These are phyloP conservation scores for Zoanthus gigantus DNA, from an alignment of 92 coral and sea anemone species.

Conservation along the genomic window DNA sequence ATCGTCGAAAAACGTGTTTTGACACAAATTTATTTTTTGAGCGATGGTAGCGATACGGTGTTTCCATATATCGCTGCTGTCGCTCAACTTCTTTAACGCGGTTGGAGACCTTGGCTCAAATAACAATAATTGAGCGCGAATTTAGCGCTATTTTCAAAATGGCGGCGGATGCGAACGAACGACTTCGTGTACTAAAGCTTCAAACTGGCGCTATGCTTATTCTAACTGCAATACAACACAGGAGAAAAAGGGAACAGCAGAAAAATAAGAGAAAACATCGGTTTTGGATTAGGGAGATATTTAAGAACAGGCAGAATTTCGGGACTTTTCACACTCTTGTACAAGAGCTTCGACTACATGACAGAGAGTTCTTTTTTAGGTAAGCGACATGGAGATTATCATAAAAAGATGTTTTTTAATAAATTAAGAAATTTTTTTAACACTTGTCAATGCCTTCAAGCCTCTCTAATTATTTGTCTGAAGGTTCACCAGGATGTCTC, in stretches of 20 bases:
- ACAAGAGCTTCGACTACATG: slow-evolving; percentile 33
- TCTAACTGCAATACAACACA: slow-evolving; percentile 24
- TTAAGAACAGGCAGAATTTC: slow-evolving; percentile 11
- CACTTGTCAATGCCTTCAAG: slow-evolving; percentile 10
- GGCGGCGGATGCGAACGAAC: slow-evolving; percentile 23
- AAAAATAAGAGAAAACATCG: slow-evolving; percentile 16
- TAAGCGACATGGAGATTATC: slow-evolving; percentile 9
- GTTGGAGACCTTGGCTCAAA: slow-evolving; percentile 17
- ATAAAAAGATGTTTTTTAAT: slow-evolving; percentile 11
- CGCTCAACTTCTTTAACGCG: slow-evolving; percentile 11
- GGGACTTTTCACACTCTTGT: slow-evolving; percentile 30
- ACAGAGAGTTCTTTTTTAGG: slow-evolving; percentile 38
- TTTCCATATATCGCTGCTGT: slow-evolving; percentile 22
- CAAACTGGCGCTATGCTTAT: slow-evolving; percentile 29
- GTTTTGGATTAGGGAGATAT: slow-evolving; percentile 18
- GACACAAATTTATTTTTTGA: too few species aligned
- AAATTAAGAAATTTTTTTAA: slow-evolving; percentile 32
- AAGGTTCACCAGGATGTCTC: slow-evolving; percentile 41
- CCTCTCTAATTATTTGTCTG: neutral
- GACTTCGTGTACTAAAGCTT: slow-evolving; percentile 16
- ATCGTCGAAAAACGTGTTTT: too few species aligned
- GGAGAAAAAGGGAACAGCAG: slow-evolving; percentile 27
- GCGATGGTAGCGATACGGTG: too few species aligned
- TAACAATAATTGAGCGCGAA: slow-evolving; percentile 17
- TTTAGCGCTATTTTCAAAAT: slow-evolving; percentile 19